These are phyloP conservation scores for Leptothorax acervorum DNA, from an alignment of 2,888 invertebrate genomes.

Conservation along the genomic window DNA sequence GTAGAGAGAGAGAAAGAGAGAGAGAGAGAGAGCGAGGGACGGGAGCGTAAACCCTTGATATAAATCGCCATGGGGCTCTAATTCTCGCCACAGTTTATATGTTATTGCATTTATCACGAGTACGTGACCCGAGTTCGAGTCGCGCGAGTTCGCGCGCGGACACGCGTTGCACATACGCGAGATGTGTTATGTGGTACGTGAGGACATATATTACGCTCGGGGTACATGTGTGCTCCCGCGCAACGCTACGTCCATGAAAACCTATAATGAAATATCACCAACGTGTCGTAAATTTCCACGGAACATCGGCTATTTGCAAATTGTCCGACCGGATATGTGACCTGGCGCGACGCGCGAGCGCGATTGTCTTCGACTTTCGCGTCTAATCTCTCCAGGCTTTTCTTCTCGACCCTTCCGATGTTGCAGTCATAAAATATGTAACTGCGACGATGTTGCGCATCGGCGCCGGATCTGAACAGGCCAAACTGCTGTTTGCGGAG, in stretches of 20 bases:
- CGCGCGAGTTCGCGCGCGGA: constrained; percentile 58
- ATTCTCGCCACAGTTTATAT: constrained; percentile 84
- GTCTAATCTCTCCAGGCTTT: constrained; percentile 43
- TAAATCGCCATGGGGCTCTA: constrained; percentile 83
- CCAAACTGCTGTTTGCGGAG: constrained; percentile 50
- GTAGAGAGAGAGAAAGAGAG: too few species aligned
- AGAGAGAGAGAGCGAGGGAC: not conserved
- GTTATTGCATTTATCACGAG: constrained; percentile 84
- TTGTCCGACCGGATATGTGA: constrained; percentile 37
- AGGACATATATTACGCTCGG: constrained; percentile 74
- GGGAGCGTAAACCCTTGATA: constrained; percentile 75
- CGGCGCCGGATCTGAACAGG: constrained; percentile 27
- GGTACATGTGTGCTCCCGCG: constrained; percentile 44
- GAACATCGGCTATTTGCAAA: constrained; percentile 44
- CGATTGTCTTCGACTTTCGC: constrained; percentile 43
- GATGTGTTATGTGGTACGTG: constrained; percentile 74
- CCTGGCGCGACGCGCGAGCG: not conserved
- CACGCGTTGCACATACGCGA: constrained; percentile 68
- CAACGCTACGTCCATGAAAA: constrained; percentile 54
- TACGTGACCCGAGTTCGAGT: constrained; percentile 80
- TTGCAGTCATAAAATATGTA: constrained; percentile 19
- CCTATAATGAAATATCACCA: constrained; percentile 68
- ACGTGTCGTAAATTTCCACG: constrained; percentile 45
- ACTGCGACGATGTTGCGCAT: constrained; percentile 38
- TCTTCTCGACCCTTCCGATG: constrained; percentile 1